Base-by-base conservation (phyloP, 2,113 vertebrate species). In the Seriola quinqueradiata region DNA sequence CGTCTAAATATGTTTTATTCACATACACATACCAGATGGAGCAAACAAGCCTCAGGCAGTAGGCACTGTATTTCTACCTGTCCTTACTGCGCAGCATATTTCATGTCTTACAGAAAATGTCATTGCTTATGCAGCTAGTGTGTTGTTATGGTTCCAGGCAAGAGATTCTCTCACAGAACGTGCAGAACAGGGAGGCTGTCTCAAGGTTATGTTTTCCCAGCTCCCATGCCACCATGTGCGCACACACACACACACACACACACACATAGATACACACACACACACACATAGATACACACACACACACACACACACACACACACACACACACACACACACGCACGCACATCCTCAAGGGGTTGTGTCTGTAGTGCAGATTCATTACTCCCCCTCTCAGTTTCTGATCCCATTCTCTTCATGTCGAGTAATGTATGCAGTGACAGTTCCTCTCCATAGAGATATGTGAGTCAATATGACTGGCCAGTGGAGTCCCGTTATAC, bases 161-260 rank as follows among this genome's bases (percentile, higher is more conserved):
- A 83, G 66, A 87, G 81, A 82, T 82, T 85, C 77, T 89, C 77
- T 79, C 86, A 85, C 86, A 89, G 68, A 87, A 69, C 54, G 25
- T 69, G 69, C 59, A 79, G 84, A 86, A 73, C 79, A 73, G 38
- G 64, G 75, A 79, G 64, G 70, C 79, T 77, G 79, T 91, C 85
- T 92, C 92, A 93, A 93, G 90, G 92, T 92, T 82, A 90, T 84
- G 87, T 92, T 90, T 90, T 86, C 83, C 83, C 87, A 81, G 82
- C 84, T 90, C 82, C 64, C 81, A 77, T 44, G 16, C 81, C 55
- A 60, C 34, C 68, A 52, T 67, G 46, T 14, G 4, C 13, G 68
- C 46, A 57, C 57, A 36, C 54, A 83, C 36, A 57, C 59, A 61
- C 16, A 77, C 42, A 79, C 46, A 71, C 38, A 57, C 55, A 36